Percentiles rank a stretch among this genome's conserved stretches.
phyloP scores from a whole-genome alignment of 2,797 vertebrate species.

The Diplodus puntazzo region DNA sequence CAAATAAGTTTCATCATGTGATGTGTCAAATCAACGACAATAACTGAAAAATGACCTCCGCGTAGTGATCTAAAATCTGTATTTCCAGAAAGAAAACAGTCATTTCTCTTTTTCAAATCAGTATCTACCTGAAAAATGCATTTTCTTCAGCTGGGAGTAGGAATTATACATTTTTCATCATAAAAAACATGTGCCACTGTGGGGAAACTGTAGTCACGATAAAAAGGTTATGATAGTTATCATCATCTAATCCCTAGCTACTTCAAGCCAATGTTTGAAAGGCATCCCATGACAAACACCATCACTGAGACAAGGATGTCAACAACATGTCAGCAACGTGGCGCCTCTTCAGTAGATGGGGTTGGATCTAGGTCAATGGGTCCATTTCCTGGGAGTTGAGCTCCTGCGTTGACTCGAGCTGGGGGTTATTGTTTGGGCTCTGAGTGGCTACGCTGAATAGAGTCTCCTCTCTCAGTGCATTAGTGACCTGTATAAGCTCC shows the following conservation, averaged over 20 bases:
- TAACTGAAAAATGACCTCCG: background rate
- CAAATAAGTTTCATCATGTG: background rate
- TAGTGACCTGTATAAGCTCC: constrained; percentile 80
- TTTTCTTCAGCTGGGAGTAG: background rate
- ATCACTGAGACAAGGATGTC: constrained; percentile 41
- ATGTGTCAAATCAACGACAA: background rate
- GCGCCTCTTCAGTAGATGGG: constrained; percentile 40
- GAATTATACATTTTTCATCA: background rate
- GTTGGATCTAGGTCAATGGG: constrained; percentile 79
- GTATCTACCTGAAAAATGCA: background rate
- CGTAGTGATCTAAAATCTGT: background rate
- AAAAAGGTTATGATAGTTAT: constrained; percentile 1
- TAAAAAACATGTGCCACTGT: background rate
- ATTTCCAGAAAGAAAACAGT: constrained; percentile 3
- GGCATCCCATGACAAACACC: constrained; percentile 16
- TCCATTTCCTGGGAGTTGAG: constrained; percentile 71
- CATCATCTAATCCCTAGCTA: background rate
- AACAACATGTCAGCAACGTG: constrained; percentile 39
- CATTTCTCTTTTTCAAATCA: background rate
- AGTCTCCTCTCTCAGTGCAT: constrained; percentile 66
- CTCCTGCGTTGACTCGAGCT: constrained; percentile 55
- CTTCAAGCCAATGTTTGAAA: background rate
- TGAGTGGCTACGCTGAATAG: constrained; percentile 68
- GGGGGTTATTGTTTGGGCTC: constrained; percentile 66
- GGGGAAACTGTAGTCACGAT: background rate